phyloP scores from a whole-genome alignment of 2,888 invertebrate species.

The Macrosiphum euphorbiae region DNA sequence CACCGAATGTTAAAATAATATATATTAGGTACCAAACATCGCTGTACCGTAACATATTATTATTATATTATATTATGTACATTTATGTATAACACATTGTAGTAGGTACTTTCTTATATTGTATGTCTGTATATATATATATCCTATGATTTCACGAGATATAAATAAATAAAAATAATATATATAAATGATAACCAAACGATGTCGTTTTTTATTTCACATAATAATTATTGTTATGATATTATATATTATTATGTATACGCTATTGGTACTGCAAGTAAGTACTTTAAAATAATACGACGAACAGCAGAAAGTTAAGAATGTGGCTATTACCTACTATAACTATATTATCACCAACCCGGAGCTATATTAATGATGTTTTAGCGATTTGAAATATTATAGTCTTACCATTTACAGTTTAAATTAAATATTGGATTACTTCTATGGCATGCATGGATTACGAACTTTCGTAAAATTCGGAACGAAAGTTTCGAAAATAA shows the following conservation, averaged over 20 bases:
- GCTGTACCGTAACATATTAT: not conserved
- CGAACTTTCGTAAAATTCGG: not conserved
- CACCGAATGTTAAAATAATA: constrained; percentile 23
- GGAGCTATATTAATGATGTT: not conserved
- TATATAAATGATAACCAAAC: not conserved
- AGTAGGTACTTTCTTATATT: constrained; percentile 4
- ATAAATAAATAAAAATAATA: not conserved
- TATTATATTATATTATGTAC: constrained; percentile 19
- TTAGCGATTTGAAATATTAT: not conserved
- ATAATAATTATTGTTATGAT: not conserved
- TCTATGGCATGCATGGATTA: not conserved
- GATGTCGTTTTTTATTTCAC: not conserved
- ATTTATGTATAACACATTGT: constrained; percentile 3
- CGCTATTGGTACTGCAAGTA: not conserved
- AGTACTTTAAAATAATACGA: not conserved
- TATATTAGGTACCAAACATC: not conserved
- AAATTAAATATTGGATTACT: not conserved
- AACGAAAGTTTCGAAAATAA: not conserved
- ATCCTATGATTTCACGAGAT: not conserved
- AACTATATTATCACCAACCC: not conserved
- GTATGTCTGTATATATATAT: not conserved
- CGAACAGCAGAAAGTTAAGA: not conserved
- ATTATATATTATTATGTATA: not conserved
- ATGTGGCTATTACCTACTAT: not conserved
- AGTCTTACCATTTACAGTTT: not conserved